These are phyloP conservation scores for Eublepharis macularius DNA, from an alignment of 2,113 vertebrate genomes.

Conservation along the genomic window DNA sequence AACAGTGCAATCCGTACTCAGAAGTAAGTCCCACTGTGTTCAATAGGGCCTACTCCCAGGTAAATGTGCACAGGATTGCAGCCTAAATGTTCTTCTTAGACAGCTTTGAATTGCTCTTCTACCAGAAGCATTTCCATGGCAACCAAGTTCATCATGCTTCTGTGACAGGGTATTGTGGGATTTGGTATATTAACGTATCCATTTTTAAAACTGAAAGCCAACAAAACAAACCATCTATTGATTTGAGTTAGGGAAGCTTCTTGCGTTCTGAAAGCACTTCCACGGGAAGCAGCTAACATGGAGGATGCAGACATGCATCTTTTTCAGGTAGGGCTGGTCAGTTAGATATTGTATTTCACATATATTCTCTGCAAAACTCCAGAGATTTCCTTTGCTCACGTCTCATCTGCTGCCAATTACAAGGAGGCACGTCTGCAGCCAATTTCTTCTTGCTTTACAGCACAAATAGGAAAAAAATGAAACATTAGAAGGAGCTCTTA, in stretches of 20 bases:
- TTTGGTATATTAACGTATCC: background rate
- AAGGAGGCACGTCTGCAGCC: background rate
- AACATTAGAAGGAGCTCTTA: background rate
- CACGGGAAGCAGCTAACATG: background rate
- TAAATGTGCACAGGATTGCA: too few relatives aligned
- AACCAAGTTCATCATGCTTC: conserved; percentile 8
- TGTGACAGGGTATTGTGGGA: background rate
- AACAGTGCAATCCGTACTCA: background rate
- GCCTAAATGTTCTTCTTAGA: background rate
- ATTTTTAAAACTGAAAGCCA: background rate
- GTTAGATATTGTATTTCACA: background rate
- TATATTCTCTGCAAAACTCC: background rate
- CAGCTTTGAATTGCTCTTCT: background rate
- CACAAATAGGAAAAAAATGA: background rate
- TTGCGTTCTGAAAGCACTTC: background rate
- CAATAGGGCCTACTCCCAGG: too few relatives aligned
- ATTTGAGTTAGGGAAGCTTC: background rate
- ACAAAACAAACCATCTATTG: background rate
- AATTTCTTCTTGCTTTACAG: background rate
- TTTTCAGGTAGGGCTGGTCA: background rate
- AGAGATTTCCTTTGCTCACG: background rate
- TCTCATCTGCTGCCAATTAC: background rate
- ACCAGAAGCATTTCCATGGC: conserved; percentile 18
- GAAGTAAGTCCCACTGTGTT: too few relatives aligned
- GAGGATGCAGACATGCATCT: background rate